phyloP scores from a whole-genome alignment of 2,113 vertebrate species.

The Spilogale gracilis region DNA sequence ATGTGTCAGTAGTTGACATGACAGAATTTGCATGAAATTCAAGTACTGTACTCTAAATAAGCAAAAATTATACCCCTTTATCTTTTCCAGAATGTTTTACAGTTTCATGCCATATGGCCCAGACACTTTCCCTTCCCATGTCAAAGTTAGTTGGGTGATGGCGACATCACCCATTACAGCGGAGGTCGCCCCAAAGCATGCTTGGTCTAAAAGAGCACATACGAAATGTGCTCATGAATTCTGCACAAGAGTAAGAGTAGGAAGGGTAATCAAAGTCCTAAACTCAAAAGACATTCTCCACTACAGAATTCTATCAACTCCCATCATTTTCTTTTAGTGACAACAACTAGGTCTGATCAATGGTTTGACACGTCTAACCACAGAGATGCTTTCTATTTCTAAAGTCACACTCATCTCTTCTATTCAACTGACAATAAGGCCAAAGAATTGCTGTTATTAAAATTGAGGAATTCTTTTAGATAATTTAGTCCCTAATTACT shows the following conservation, averaged over 20 bases:
- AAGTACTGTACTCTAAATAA: not conserved
- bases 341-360: not conserved
- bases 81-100: not conserved
- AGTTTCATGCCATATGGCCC: not conserved
- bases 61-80: not conserved
- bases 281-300: not conserved
- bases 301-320: not conserved
- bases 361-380: not conserved
- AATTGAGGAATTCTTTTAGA: not conserved
- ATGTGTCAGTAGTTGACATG: not conserved
- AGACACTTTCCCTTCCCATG: not conserved
- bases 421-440: not conserved
- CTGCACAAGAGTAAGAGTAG: rapidly evolving
- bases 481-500: not conserved
- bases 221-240: not conserved
- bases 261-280: not conserved
- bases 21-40: constrained; percentile 13
- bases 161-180: not conserved
- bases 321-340: not conserved
- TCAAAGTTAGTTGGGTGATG: not conserved
- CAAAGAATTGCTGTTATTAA: not conserved
- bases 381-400: not conserved
- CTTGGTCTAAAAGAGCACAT: not conserved
- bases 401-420: not conserved
- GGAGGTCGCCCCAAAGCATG: not conserved